These are phyloP conservation scores for Standfussiana lucernea DNA, from an alignment of 2,888 invertebrate species.

Conservation along the genomic window DNA sequence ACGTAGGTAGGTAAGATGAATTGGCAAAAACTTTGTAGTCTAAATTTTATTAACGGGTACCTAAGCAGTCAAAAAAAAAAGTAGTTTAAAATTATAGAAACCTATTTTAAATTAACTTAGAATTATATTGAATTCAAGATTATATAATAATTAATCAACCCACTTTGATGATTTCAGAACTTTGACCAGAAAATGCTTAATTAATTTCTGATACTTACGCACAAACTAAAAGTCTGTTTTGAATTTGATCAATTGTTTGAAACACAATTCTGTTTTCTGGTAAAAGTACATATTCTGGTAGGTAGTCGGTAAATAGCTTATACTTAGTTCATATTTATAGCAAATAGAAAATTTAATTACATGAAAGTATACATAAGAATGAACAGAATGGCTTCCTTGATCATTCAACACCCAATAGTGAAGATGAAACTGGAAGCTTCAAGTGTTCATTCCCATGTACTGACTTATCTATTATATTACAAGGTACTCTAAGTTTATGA, in stretches of 20 bases:
- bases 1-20: conserved; percentile 41
- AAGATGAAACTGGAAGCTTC: conserved; percentile 36
- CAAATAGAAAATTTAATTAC: not conserved
- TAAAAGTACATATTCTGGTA: conserved; percentile 39
- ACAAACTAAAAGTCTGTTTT: not conserved
- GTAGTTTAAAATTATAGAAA: conserved; percentile 43
- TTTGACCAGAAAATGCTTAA: conserved; percentile 35
- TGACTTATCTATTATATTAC: conserved; percentile 61
- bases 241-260: not conserved
- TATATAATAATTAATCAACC: conserved; percentile 21
- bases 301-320: conserved; percentile 22
- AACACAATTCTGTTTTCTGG: conserved; percentile 20
- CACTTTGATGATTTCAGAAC: conserved; percentile 25
- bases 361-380: conserved; percentile 21
- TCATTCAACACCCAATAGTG: conserved; percentile 21
- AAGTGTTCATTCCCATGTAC: conserved; percentile 54
- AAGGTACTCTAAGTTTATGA: conserved; percentile 66
- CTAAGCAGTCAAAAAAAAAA: conserved; percentile 4
- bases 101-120: conserved; percentile 19
- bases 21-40: conserved; percentile 31
- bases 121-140: conserved; percentile 16
- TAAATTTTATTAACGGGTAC: conserved; percentile 11
- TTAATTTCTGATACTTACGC: conserved; percentile 23
- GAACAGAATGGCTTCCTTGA: not conserved
- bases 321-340: conserved; percentile 19